Evolutionary conservation across 2,113 vertebrate species (phyloP).

Genomic region (Psophia crepitans): DNA sequence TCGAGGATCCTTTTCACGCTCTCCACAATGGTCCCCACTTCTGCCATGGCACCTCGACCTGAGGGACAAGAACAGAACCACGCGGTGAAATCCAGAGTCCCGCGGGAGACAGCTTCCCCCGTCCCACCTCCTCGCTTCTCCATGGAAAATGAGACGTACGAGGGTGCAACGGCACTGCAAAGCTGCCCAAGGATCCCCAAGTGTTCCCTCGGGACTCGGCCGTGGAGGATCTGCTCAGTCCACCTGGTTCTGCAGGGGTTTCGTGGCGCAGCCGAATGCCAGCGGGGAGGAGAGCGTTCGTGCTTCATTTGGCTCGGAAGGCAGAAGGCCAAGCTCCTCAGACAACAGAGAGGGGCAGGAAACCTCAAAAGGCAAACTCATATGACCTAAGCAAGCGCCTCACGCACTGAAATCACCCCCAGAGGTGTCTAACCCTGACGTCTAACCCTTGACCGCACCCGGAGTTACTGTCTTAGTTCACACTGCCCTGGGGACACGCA

Average conservation of each 20-base stretch:
- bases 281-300: background rate
- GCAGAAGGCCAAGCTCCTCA: background rate
- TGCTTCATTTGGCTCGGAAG: background rate
- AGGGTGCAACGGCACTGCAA: background rate
- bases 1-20: constrained; percentile 71
- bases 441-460: background rate
- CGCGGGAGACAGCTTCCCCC: no score
- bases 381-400: background rate
- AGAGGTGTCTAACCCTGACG: background rate
- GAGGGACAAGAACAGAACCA: constrained; percentile 2
- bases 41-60: constrained; percentile 96
- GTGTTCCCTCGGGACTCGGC: background rate
- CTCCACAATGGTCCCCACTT: constrained; percentile 84
- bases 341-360: background rate
- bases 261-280: background rate
- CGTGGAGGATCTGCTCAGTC: background rate
- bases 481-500: background rate
- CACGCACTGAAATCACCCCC: background rate
- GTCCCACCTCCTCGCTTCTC: background rate
- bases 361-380: background rate
- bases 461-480: background rate
- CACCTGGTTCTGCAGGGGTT: background rate
- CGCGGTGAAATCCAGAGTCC: background rate
- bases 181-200: background rate
- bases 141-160: background rate